Base-by-base conservation (phyloP, 2,113 vertebrate species). In the Scomber scombrus region DNA sequence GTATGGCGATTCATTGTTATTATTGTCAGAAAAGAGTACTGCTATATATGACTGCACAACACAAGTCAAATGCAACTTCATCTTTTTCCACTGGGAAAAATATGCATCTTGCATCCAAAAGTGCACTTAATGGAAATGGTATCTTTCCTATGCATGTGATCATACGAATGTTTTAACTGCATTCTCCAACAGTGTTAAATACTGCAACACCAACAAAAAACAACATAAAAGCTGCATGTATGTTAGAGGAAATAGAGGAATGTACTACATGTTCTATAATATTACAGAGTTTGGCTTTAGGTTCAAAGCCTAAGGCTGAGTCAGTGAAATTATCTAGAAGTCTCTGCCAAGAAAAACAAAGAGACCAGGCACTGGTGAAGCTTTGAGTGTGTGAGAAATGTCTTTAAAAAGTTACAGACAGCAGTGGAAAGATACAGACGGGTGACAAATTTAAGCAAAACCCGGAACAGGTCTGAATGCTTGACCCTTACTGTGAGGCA, bases 71-170 rank as follows among this genome's bases (percentile, higher is more conserved):
- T 34, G 4, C 31, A 34, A 4, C 34, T 9, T 40, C 5, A 40
- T 5, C 34, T 9, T 40, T 40, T 40, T 40, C 34, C 7, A 8
- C 34, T 40, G 7, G 34, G 34, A 40, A 10, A 74, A 64, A 70
- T 31, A n/a, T 13, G 9, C 1, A 15, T 46, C 16, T 55, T 23
- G 34, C 7, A 40, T 40, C 34, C 34, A 40, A 40, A 8, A 10
- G 34, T 8, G 72, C 50, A 16, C 26, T 13, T 34, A 5, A 47
- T 50, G 23, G 12, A 57, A 65, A 34, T 40, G 0, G 29, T 15
- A 21, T 65, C 18, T 65, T 12, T 75, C 15, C 47, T 16, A 16
- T 4, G 66, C 23, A 56, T 29, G 50, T 54, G 29, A 64, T 75
- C 26, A 23, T 14, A 51, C 14, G 15, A 56, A n/a, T 23, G 23